Base-by-base conservation (phyloP, 2,113 vertebrate species). In the Dicrurus megarhynchus region DNA sequence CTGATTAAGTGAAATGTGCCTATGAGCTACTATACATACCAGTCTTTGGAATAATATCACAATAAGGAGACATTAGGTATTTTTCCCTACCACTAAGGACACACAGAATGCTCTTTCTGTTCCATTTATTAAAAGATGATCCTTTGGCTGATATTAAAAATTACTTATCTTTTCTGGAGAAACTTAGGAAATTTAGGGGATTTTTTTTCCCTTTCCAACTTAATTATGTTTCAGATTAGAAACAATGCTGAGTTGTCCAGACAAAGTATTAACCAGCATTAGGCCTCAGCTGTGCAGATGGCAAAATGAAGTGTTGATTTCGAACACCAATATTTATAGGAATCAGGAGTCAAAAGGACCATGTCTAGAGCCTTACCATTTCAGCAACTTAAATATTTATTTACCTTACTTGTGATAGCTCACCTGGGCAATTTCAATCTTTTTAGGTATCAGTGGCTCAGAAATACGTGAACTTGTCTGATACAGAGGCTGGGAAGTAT, bases 401-500 rank as follows among this genome's bases (percentile, higher is more conserved):
- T 47, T 69, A 61, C 28, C 27, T 81, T 42, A 63, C 42, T 63
- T 65, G 9, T 41, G 30, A 86, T 17, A 49, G 60, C 95, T 95
- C 46, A 98, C 97, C 95, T 93, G 97, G 71, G 91, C 39, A 92
- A 93, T 73, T 85, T 95, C 69, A 53, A 89, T 95, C 74, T 98
- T 98, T 32, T 98, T 91, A 26, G 92, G 41, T 47, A 97, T 89
- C 70, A 96, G 68, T 37, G 94, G 90, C 80, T 97, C 96, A 89
- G 93, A 93, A 83, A 95, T 87, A 59, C 27, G 37, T 37, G 93
- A 83, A 52, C 55, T 97, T 57, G 88, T 79, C 95, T 89, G 92
- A 95, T 97, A 99, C 16, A 98, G 91, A 5, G 98, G 95, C 11
- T 92, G 94, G 56, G 98, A 98, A 77, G 95, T 47, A 42, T 97